These are phyloP conservation scores for Caerostris extrusa DNA, from an alignment of 1,140 invertebrate species.

Conservation along the genomic window DNA sequence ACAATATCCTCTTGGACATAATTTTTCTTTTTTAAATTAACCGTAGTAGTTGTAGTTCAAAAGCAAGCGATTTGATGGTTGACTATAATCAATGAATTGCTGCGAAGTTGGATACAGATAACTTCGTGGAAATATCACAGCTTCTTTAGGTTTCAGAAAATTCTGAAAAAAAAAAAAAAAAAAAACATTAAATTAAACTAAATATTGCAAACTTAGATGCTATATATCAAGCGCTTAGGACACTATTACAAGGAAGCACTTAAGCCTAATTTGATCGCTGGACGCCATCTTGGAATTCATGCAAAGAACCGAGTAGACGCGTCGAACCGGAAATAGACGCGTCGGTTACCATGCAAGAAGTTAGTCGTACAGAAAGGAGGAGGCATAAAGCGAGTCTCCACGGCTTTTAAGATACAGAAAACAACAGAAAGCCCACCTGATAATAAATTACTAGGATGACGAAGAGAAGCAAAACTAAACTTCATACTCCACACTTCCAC, in stretches of 20 bases:
- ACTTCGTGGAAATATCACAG: conserved; percentile 71
- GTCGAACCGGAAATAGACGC: neutral
- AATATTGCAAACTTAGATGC: neutral
- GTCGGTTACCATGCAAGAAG: neutral
- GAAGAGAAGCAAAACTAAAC: conserved; percentile 66
- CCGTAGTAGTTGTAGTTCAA: conserved; percentile 39
- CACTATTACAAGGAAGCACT: no score
- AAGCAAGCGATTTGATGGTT: conserved; percentile 5
- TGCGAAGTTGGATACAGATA: neutral
- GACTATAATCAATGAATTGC: conserved; percentile 8
- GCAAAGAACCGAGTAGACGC: neutral
- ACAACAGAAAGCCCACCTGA: conserved; percentile 64
- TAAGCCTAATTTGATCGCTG: neutral
- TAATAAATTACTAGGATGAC: conserved; percentile 64
- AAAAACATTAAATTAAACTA: neutral
- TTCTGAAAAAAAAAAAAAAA: conserved; percentile 38
- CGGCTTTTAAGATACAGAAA: conserved; percentile 24
- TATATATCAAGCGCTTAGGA: no score
- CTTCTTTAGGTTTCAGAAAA: conserved; percentile 70
- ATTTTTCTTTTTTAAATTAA: conserved; percentile 5
- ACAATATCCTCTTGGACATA: neutral
- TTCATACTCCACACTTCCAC: conserved; percentile 64
- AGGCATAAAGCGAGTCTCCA: conserved; percentile 2
- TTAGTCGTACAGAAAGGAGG: neutral
- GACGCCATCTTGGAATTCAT: neutral